phyloP scores from a whole-genome alignment of 2,797 vertebrate genomes.

The Echeneis naucrates region DNA sequence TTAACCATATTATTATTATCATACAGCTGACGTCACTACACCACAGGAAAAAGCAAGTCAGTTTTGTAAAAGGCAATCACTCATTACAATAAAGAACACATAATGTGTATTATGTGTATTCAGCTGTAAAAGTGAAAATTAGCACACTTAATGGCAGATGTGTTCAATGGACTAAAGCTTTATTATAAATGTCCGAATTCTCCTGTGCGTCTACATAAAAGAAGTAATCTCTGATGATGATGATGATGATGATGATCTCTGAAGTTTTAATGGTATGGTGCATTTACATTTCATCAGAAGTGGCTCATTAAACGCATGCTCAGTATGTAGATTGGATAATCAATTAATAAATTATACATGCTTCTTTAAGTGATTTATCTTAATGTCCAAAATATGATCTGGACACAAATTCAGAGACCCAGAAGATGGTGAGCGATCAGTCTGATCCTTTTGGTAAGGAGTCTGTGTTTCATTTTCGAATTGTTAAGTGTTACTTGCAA shows the following conservation, averaged over 20 bases:
- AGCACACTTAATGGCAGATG: neutral
- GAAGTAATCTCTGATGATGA: neutral
- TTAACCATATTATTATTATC: too few species aligned
- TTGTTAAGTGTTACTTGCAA: neutral
- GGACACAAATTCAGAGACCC: neutral
- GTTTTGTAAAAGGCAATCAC: conserved; percentile 7
- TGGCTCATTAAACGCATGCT: too few species aligned
- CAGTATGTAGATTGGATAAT: neutral
- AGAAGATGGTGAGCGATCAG: neutral
- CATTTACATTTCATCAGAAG: neutral
- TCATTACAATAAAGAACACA: conserved; percentile 5
- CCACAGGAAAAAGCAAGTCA: conserved; percentile 39
- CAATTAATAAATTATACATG: neutral
- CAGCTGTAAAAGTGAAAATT: neutral
- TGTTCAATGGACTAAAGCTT: neutral
- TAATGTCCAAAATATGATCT: neutral
- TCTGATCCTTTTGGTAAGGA: neutral
- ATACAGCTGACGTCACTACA: conserved; percentile 48
- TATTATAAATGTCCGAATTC: neutral
- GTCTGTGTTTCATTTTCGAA: too few species aligned
- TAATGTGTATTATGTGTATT: too few species aligned
- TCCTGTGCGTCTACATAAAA: too few species aligned
- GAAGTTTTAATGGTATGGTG: too few species aligned
- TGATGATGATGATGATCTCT: too few species aligned
- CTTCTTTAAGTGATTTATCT: too few species aligned